Base-by-base conservation (phyloP, 2,797 vertebrate species). In the Heteromormyrus szaboi region DNA sequence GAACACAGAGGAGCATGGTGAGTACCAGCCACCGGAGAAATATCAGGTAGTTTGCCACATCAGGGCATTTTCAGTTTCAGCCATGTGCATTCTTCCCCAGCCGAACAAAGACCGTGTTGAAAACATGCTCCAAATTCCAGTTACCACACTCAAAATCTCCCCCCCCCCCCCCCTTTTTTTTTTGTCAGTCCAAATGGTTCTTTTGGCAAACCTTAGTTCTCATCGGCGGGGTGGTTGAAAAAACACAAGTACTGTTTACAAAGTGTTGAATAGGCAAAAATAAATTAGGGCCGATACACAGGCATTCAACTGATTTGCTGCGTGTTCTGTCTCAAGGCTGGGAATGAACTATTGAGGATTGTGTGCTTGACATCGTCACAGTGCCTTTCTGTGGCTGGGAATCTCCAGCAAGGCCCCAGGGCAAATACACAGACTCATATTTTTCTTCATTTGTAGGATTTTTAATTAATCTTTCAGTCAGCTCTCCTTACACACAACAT, bases 41-140 rank as follows among this genome's bases (percentile, higher is more conserved):
- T 53, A 89, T 53, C 56, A 56, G 48, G 48, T 25, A 48, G 29
- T 4, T 54, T 53, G 62, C 62, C 84, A 76, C 84, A 86, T 85
- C 84, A 72, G 88, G 88, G 12, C 46, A 29, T 46, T 85, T 86
- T 37, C 56, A 51, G 88, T 85, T 85, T 89, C 59, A 85, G 7
- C 56, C 54, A 53, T 22, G 22, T 50, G 14, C 25, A 22, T 72
- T 72, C 33, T 51, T 37, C 88, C 29, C 25, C 12, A 53, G 41
- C 37, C 0, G n/a, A 48, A 37, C 7, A 37, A 33, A 44, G 56
- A 29, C 19, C 0, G 59, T 4, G 7, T n/a, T 22, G 81, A 44
- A 88, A 53, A 87, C 33, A 65, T 14, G 37, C 5, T n/a, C 72
- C 33, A 44, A 37, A 41, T 79, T 41, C 37, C 37, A n/a, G 33